phyloP scores from a whole-genome alignment of 2,113 vertebrate species.

The Rhabdornis inornatus region DNA sequence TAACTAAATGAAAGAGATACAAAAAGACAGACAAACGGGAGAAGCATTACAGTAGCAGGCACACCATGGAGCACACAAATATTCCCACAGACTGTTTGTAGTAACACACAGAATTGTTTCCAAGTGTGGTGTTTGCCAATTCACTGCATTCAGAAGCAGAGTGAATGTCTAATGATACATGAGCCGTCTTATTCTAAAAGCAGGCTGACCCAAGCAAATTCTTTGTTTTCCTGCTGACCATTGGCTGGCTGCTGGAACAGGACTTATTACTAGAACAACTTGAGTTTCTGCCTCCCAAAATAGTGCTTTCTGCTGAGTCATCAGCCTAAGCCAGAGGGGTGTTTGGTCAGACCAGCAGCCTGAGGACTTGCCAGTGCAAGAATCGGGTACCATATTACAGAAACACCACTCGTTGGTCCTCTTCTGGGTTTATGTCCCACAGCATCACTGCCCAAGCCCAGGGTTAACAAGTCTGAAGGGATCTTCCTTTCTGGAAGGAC shows the following conservation, averaged over 20 bases:
- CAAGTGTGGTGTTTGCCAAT: background rate
- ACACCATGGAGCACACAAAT: background rate
- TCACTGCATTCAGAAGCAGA: background rate
- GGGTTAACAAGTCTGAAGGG: background rate
- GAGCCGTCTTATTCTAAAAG: background rate
- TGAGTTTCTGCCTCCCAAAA: background rate
- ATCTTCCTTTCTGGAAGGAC: background rate
- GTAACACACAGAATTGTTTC: background rate
- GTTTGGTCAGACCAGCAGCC: background rate
- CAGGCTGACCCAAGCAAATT: background rate
- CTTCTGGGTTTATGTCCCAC: background rate
- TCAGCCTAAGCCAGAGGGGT: background rate
- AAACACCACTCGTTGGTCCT: background rate
- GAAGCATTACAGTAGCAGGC: background rate
- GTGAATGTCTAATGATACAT: background rate
- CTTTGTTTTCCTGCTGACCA: background rate
- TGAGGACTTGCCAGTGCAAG: background rate
- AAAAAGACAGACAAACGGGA: background rate
- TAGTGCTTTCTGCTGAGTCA: background rate
- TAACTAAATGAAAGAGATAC: background rate
- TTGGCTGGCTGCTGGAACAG: background rate
- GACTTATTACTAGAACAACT: background rate
- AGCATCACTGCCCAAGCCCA: background rate
- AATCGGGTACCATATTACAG: background rate
- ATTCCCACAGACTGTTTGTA: background rate